These are phyloP conservation scores for Eupithecia inturbata DNA, from an alignment of 2,888 invertebrate species.

Conservation along the genomic window DNA sequence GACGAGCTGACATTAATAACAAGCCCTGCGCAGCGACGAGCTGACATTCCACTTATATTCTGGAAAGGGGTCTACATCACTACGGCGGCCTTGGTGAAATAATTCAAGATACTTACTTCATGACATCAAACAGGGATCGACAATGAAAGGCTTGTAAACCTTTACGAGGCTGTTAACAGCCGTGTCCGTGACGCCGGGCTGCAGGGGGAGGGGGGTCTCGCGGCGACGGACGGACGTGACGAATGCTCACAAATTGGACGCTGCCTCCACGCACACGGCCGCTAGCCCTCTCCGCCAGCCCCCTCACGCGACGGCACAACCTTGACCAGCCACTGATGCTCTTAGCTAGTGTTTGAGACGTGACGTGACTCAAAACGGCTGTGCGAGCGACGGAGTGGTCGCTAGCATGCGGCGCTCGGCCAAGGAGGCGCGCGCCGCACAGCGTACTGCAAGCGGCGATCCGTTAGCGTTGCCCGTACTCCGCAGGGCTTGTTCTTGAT, in stretches of 20 bases:
- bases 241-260: constrained; percentile 31
- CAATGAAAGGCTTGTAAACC: background rate
- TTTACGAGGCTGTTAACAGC: constrained; percentile 26
- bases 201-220: background rate
- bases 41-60: no score
- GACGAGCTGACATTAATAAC: no score
- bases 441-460: background rate
- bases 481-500: constrained; percentile 26
- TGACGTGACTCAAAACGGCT: no score
- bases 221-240: constrained; percentile 26
- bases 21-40: no score
- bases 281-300: background rate
- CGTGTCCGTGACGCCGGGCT: constrained; percentile 15
- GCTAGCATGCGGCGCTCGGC: background rate
- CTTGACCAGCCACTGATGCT: background rate
- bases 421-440: no score
- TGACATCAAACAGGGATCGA: background rate
- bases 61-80: no score
- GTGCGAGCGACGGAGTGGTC: no score
- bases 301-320: background rate
- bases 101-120: background rate
- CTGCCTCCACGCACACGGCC: background rate
- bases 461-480: constrained; percentile 6
- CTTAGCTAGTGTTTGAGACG: no score
- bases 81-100: background rate